Evolutionary conservation across 2,888 invertebrate genomes (phyloP), one percentile per base, ranked within the genome.

Genomic region (Petrolisthes cinctipes): DNA sequence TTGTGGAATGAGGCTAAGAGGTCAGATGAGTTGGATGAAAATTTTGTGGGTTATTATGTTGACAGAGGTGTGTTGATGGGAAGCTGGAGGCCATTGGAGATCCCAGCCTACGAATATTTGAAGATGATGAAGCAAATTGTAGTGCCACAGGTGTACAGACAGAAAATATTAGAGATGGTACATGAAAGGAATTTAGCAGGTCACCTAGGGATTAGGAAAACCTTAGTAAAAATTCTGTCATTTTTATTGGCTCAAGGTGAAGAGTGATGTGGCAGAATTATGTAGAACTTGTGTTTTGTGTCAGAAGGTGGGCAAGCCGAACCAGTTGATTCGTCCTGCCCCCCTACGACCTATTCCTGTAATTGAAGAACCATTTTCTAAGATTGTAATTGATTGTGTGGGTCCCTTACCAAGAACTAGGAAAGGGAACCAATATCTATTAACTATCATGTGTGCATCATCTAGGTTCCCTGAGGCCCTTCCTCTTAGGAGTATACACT

Each of bases 391-490:
- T 51, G 53, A 83, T 75, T 75, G 51, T 83, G 83, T 83, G 14
- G 83, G 73, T 37, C 78, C 85, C 23, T 17, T 85, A n/a, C 85
- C 78, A 20, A 78, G 66, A 4, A 79, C 85, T 51, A 23, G 53
- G 11, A 61, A 14, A 79, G 78, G 85, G 7, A 79, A 85, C 66
- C 4, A 78, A 37, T 85, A 85, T 61, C 4, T 85, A 0, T 37
- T 78, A 14, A 78, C 85, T 4, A 85, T 85, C 14, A 79, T 85
- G 66, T 78, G 79, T 85, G 11, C 66, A 4, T 20, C 61, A 4
- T 79, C 85, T 17, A 56, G 61, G 9, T 85, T 85, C 9, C 78
- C 85, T 5, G 85, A 85, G 37, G 85, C 78, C 9, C 61, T 85
- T 61, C 85, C 85, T 20, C 5, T 85, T 11, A 23, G 85, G 20